phyloP scores from a whole-genome alignment of 30 jellyfish, hydroid and myxozoan species.

The Chironex yamaguchii region DNA sequence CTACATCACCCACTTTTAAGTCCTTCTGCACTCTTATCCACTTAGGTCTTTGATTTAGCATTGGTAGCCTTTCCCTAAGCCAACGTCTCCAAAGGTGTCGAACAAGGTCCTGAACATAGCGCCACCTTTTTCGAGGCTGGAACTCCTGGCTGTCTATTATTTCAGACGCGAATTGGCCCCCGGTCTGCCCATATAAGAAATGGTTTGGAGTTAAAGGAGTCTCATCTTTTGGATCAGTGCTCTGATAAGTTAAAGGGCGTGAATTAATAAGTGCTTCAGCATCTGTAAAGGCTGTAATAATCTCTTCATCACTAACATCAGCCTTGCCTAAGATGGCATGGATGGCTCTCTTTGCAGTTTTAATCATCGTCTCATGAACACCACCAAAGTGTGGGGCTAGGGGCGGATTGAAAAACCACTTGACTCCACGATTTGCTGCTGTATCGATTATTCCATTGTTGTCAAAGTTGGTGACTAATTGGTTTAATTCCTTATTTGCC shows the following conservation, averaged over 20 bases:
- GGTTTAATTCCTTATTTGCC: conserved; percentile 47
- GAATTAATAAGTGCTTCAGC: conserved; percentile 63
- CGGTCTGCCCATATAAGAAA: conserved; percentile 61
- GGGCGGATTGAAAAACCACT: conserved; percentile 72
- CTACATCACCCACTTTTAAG: neutral
- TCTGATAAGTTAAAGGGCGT: conserved; percentile 47
- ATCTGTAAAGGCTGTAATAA: conserved; percentile 37
- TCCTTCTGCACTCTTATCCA: conserved; percentile 7
- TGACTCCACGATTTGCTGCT: conserved; percentile 64
- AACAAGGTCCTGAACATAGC: conserved; percentile 6
- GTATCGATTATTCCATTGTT: conserved; percentile 3
- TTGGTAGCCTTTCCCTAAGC: conserved; percentile 16
- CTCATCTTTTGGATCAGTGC: conserved; percentile 55
- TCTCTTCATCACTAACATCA: conserved; percentile 52
- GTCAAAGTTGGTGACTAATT: conserved; percentile 25
- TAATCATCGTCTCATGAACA: conserved; percentile 48
- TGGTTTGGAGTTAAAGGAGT: conserved; percentile 64
- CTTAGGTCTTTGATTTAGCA: neutral
- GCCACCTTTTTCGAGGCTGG: conserved; percentile 21
- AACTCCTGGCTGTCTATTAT: neutral
- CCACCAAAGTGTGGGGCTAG: conserved; percentile 69
- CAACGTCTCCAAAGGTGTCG: conserved; percentile 27
- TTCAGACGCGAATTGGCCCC: conserved; percentile 50
- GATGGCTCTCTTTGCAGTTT: conserved; percentile 67
- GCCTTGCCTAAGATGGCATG: conserved; percentile 39